Conservation (phyloP, 1,140 invertebrate species). For the Lutraria rhynchaena region DNA sequence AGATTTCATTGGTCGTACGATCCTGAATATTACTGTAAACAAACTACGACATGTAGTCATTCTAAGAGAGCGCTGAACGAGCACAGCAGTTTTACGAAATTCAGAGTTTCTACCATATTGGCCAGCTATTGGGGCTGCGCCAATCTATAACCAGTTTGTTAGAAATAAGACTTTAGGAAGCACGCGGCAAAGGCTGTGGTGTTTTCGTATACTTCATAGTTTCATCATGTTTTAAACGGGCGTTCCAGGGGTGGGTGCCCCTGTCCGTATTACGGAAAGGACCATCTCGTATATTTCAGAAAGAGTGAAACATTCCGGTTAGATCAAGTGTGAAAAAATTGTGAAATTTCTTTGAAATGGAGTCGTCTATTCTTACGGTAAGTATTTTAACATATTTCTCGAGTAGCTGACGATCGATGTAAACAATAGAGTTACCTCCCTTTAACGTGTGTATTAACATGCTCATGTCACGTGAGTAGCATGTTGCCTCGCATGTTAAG, state of each 20-base stretch:
- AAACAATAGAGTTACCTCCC: slow-evolving; percentile 18
- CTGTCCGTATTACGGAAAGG: slow-evolving; percentile 38
- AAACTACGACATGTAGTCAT: too few species aligned
- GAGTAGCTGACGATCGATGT: background rate
- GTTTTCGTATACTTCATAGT: slow-evolving; percentile 30
- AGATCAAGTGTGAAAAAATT: slow-evolving; percentile 6
- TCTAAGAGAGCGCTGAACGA: too few species aligned
- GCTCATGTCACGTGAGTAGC: slow-evolving; percentile 1
- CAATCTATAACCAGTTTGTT: background rate
- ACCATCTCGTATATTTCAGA: background rate
- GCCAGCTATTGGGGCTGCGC: slow-evolving; percentile 21
- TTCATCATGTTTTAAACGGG: slow-evolving; percentile 35
- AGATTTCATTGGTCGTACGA: slow-evolving; percentile 28
- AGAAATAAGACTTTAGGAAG: slow-evolving; percentile 10
- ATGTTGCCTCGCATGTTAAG: background rate
- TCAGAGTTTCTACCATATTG: background rate
- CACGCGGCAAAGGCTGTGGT: slow-evolving; percentile 45
- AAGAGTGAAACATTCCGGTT: slow-evolving; percentile 8
- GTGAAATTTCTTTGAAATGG: background rate
- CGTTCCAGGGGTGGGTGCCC: slow-evolving; percentile 43
- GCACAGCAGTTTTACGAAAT: too few species aligned
- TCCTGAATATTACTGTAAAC: too few species aligned
- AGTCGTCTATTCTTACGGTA: slow-evolving; percentile 29
- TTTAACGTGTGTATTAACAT: background rate
- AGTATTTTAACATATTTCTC: background rate